Conservation (phyloP, 1,140 invertebrate species). For the Lamellibrachia luymesi region DNA sequence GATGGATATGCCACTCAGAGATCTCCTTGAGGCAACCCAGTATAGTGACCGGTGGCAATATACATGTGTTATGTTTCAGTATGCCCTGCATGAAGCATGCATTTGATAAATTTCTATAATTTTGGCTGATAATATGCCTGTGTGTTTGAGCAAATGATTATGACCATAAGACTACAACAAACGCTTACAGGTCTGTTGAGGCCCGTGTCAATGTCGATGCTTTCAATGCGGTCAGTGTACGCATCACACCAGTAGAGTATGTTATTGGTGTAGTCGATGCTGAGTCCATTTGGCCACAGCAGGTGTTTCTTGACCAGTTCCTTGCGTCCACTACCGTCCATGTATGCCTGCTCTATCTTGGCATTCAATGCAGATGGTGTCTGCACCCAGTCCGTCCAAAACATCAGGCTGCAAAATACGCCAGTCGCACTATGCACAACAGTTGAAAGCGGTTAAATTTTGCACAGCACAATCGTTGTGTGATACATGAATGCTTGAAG, state of each 20-base stretch:
- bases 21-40: not conserved
- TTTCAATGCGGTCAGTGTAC: constrained; percentile 72
- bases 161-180: not conserved
- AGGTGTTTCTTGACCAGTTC: constrained; percentile 70
- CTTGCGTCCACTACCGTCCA: constrained; percentile 82
- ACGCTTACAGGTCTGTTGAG: constrained; percentile 65
- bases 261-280: constrained; percentile 64
- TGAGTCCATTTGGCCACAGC: constrained; percentile 70
- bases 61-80: not conserved
- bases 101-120: not conserved
- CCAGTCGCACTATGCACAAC: not conserved
- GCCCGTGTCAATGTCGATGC: constrained; percentile 77
- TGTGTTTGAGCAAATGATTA: not conserved
- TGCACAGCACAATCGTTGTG: not conserved
- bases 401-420: constrained; percentile 35
- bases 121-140: not conserved
- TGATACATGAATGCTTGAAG: constrained; percentile 2
- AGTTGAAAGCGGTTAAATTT: not conserved
- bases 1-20: too few species aligned
- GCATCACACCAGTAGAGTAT: constrained; percentile 72
- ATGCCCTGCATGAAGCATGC: not conserved
- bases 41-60: not conserved
- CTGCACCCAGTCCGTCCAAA: constrained; percentile 96
- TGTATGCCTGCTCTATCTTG: constrained; percentile 80
- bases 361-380: constrained; percentile 92